A percentile compares a stretch with the other conserved stretches of the same genome.
Conservation (phyloP, 1,140 invertebrate genomes). For the Spodoptera frugiperda region DNA sequence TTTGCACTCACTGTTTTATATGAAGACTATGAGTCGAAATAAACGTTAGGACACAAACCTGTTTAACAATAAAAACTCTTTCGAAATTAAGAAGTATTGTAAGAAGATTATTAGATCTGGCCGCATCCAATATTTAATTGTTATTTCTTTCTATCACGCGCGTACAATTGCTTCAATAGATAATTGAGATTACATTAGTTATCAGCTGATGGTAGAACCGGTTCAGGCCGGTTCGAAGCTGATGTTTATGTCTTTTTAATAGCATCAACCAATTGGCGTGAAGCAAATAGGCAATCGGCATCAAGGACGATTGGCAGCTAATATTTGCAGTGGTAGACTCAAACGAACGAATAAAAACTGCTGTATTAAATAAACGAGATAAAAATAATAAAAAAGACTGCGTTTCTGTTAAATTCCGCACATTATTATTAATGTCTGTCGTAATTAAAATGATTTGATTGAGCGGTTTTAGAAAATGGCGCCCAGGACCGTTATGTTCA, state of each 20-base stretch:
- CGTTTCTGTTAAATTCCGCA: no score
- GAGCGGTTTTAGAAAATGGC: no score
- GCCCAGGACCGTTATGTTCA: no score
- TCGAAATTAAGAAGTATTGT: neutral
- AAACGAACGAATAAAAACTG: neutral
- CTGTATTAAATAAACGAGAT: neutral
- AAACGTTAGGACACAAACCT: no score
- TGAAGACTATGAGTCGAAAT: neutral
- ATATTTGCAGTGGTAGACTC: constrained; percentile 16
- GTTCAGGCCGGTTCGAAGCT: constrained; percentile 9
- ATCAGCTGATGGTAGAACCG: constrained; percentile 39
- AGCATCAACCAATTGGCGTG: constrained; percentile 20
- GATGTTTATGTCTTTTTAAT: constrained; percentile 37
- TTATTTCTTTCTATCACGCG: neutral
- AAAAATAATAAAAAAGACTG: no score
- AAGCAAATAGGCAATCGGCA: constrained; percentile 16
- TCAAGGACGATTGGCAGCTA: constrained; percentile 18
- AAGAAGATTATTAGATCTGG: no score
- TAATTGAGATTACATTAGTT: constrained; percentile 41
- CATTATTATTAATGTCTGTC: no score
- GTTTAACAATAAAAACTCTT: neutral
- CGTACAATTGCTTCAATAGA: constrained; percentile 10
- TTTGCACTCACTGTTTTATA: neutral
- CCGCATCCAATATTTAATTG: neutral
- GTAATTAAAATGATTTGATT: no score